Conservation (phyloP, 2,888 invertebrate genomes). For the Drosophila subquinaria region DNA sequence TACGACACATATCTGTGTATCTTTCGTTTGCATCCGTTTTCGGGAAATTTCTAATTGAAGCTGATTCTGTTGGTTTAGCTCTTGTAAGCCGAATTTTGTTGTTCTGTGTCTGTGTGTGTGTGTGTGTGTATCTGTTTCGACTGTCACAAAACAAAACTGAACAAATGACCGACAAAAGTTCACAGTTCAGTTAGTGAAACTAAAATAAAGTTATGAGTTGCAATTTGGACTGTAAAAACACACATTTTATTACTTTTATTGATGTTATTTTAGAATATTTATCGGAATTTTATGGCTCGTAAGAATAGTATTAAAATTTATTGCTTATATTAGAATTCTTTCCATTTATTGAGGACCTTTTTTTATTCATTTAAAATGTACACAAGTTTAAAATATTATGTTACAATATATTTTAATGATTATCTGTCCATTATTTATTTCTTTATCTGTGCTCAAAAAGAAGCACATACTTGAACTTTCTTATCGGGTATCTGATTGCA, state of each 20-base stretch:
- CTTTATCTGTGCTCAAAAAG: neutral
- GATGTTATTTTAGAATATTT: neutral
- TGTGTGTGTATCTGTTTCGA: neutral
- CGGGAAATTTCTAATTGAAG: constrained; percentile 64
- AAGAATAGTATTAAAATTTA: neutral
- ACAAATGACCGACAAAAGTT: constrained; percentile 12
- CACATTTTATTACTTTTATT: neutral
- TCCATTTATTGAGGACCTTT: too few species aligned
- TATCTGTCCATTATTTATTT: neutral
- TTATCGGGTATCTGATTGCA: constrained; percentile 14
- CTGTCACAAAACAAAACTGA: constrained; percentile 11
- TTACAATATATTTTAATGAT: neutral
- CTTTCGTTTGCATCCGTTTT: constrained; percentile 49
- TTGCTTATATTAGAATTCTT: neutral
- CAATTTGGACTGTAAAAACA: neutral
- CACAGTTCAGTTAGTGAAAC: neutral
- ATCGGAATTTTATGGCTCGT: neutral
- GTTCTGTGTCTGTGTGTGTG: constrained; percentile 4
- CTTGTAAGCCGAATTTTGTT: constrained; percentile 35
- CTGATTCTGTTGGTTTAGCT: constrained; percentile 57
- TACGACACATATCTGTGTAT: constrained; percentile 14
- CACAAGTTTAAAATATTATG: neutral
- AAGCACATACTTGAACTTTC: constrained; percentile 6
- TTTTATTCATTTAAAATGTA: too few species aligned
- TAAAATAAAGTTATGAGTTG: neutral